Percentiles rank a stretch among this genome's conserved stretches.
These are phyloP conservation scores for Turdus rufiventris DNA, from an alignment of 2,113 vertebrate species.

Conservation along the genomic window DNA sequence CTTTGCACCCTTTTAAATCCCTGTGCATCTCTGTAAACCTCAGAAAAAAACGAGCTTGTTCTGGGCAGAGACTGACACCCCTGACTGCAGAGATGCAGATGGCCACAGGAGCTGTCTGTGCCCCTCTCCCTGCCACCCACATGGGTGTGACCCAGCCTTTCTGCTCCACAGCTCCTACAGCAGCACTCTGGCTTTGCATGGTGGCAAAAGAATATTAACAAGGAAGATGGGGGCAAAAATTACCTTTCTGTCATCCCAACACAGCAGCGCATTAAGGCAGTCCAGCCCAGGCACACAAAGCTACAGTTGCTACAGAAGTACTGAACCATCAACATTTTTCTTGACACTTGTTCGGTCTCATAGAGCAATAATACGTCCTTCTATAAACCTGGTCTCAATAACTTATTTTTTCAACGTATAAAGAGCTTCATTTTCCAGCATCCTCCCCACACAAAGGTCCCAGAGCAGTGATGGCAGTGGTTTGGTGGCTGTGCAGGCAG, in stretches of 20 bases:
- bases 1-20: background rate
- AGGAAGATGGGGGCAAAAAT: background rate
- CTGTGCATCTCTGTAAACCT: background rate
- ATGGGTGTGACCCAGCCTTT: rapidly evolving
- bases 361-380: background rate
- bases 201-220: background rate
- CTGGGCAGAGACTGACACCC: background rate
- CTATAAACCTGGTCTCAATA: background rate
- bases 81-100: background rate
- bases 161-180: background rate
- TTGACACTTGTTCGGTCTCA: rapidly evolving
- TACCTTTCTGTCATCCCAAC: background rate
- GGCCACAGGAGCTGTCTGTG: background rate
- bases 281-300: background rate
- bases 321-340: background rate
- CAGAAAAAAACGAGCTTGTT: background rate
- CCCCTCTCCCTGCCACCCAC: rapidly evolving
- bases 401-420: background rate
- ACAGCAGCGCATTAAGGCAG: background rate
- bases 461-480: background rate
- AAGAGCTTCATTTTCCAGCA: background rate
- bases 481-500: background rate
- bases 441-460: background rate
- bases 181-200: background rate
- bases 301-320: background rate